Evolutionary conservation across 1,140 invertebrate genomes (phyloP).

Genomic region (Drosophila neocordata): DNA sequence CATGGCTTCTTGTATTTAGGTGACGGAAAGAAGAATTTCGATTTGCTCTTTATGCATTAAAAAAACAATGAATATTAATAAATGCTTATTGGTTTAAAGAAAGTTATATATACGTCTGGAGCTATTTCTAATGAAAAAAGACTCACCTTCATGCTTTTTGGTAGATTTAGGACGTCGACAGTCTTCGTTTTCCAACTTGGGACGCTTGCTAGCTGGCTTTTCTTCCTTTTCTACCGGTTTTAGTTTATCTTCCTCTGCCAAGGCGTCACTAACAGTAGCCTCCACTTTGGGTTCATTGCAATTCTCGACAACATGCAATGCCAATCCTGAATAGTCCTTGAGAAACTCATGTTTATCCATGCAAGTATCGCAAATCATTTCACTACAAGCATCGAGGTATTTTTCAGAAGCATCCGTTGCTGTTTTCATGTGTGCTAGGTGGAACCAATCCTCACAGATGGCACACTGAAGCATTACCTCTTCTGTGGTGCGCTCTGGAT

Average conservation of each 20-base stretch:
- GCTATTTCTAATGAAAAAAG: too few species aligned
- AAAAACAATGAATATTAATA: neutral
- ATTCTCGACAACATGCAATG: constrained; percentile 39
- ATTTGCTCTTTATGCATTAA: constrained; percentile 88
- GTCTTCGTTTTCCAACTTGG: constrained; percentile 30
- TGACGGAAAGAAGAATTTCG: constrained; percentile 88
- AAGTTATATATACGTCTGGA: too few species aligned
- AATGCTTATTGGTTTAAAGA: too few species aligned
- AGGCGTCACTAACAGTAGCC: neutral
- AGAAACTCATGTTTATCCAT: constrained; percentile 91
- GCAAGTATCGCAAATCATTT: constrained; percentile 91
- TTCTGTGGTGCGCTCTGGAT: constrained; percentile 90
- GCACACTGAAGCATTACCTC: constrained; percentile 99
- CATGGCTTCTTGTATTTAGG: constrained; percentile 89
- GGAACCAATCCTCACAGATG: constrained; percentile 99
- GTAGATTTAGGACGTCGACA: constrained; percentile 45
- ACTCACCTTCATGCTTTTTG: constrained; percentile 47
- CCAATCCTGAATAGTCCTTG: constrained; percentile 86
- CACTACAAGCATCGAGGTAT: constrained; percentile 86
- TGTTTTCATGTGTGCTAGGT: constrained; percentile 90
- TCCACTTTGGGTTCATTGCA: constrained; percentile 25
- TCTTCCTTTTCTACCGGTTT: neutral
- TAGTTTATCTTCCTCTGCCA: neutral
- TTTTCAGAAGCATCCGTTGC: constrained; percentile 84
- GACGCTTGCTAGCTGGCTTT: constrained; percentile 56